Conservation (phyloP, 2,113 vertebrate species). For the Mus musculus region GRCm39 chr4:82173001-82173500, state of each 20-base stretch:
- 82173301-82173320: background rate
- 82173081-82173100: background rate
- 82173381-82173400: background rate
- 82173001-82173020: background rate
- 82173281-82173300: background rate
- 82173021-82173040: background rate
- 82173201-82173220: background rate
- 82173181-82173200: background rate
- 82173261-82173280: background rate
- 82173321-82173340: background rate
- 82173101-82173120: conserved; percentile 50
- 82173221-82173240: background rate
- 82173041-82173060: conserved; percentile 45
- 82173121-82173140: background rate
- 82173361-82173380: background rate
- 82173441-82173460: background rate
- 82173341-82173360: background rate
- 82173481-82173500: background rate
- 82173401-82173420: background rate
- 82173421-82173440: too few species aligned
- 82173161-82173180: background rate
- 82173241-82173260: background rate
- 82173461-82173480: background rate
- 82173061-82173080: background rate
- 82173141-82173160: background rate